These are phyloP conservation scores for Acrossocheilus fasciatus DNA, from an alignment of 2,797 vertebrate species.

Conservation along the genomic window DNA sequence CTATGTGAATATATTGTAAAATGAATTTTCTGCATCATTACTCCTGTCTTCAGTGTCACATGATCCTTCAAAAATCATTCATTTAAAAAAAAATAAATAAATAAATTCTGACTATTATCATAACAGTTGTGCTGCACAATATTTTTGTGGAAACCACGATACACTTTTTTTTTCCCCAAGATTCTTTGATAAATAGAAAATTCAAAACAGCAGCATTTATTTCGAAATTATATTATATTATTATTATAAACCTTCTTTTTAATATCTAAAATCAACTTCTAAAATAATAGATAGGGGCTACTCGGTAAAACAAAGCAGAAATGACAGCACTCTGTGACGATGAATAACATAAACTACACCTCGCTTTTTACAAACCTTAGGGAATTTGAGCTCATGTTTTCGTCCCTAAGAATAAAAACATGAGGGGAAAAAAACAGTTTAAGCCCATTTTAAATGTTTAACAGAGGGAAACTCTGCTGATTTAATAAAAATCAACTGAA, in stretches of 20 bases:
- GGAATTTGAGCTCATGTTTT: too few relatives aligned
- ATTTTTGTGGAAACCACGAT: not conserved
- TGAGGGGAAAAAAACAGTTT: not conserved
- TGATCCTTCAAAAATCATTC: not conserved
- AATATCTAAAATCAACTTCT: not conserved
- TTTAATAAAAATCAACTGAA: not conserved
- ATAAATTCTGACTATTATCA: not conserved
- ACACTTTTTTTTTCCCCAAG: not conserved
- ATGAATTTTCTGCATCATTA: not conserved
- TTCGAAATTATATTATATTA: not conserved
- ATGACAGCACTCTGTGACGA: not conserved
- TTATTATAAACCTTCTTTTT: too few relatives aligned
- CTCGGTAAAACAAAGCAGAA: not conserved
- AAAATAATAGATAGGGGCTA: not conserved
- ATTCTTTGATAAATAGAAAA: not conserved
- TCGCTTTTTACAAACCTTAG: not conserved
- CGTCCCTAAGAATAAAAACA: not conserved
- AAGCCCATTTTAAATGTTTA: not conserved
- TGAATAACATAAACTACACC: not conserved
- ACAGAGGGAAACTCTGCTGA: not conserved
- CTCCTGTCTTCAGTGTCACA: not conserved
- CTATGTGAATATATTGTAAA: not conserved
- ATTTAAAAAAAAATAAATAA: not conserved
- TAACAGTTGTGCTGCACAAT: not conserved
- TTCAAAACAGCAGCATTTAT: not conserved